Percentiles rank a stretch among this genome's conserved stretches.
phyloP scores from a whole-genome alignment of 2,888 invertebrate genomes.

The Ditylenchus weischeri region DNA sequence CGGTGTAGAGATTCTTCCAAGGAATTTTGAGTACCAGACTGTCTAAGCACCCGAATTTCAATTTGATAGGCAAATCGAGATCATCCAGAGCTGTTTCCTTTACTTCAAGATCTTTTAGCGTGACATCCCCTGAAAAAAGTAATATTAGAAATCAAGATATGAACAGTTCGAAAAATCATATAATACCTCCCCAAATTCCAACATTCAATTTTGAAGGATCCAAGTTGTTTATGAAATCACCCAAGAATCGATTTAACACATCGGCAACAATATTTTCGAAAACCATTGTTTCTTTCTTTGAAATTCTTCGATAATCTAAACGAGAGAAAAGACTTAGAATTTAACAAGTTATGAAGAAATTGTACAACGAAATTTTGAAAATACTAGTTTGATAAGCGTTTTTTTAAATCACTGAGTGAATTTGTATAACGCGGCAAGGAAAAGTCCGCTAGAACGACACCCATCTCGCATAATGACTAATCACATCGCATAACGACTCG shows the following conservation, averaged over 20 bases:
- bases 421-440: too few species aligned
- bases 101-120: conserved; percentile 79
- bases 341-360: too few species aligned
- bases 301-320: too few species aligned
- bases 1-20: conserved; percentile 92
- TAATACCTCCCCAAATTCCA: conserved; percentile 93
- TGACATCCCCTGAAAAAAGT: conserved; percentile 72
- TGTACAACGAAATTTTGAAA: too few species aligned
- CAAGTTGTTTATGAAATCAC: conserved; percentile 92
- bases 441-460: too few species aligned
- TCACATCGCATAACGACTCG: too few species aligned
- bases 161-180: too few species aligned
- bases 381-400: too few species aligned
- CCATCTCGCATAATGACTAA: too few species aligned
- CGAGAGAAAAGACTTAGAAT: too few species aligned
- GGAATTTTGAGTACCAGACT: conserved; percentile 74
- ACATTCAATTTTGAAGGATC: conserved; percentile 88
- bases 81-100: conserved; percentile 87
- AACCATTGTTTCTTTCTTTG: conserved; percentile 75
- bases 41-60: conserved; percentile 64
- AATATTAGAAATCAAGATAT: background rate
- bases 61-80: conserved; percentile 87
- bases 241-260: conserved; percentile 86
- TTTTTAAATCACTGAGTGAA: too few species aligned
- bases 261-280: conserved; percentile 89